Evolutionary conservation across 2,888 invertebrate genomes (phyloP).

Genomic region (Meloe dianella): DNA sequence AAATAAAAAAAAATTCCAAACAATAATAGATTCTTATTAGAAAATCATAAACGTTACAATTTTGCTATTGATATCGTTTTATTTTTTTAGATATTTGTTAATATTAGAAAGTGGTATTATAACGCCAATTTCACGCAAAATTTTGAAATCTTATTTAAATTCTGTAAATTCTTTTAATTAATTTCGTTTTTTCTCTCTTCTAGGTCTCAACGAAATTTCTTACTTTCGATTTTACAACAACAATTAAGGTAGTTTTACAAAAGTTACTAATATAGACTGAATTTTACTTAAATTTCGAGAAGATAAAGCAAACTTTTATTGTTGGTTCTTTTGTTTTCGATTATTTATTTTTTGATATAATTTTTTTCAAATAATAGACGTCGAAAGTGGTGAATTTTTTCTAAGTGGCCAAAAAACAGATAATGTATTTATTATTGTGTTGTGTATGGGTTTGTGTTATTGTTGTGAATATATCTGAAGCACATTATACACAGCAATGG

Average conservation of each 20-base stretch:
- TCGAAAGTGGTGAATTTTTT: background rate
- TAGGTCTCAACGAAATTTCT: conserved; percentile 33
- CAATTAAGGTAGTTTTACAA: conserved; percentile 25
- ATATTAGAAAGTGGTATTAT: conserved; percentile 23
- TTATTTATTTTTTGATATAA: background rate
- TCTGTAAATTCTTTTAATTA: conserved; percentile 16
- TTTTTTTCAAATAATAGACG: background rate
- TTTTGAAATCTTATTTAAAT: conserved; percentile 9
- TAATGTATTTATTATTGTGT: conserved; percentile 48
- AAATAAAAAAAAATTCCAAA: background rate
- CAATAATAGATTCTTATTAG: conserved; percentile 2
- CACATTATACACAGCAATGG: conserved; percentile 82
- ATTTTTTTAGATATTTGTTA: conserved; percentile 18
- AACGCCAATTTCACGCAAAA: conserved; percentile 11
- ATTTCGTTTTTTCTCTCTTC: conserved; percentile 19
- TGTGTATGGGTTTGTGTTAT: conserved; percentile 43
- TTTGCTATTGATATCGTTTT: background rate
- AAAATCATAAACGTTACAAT: background rate
- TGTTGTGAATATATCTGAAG: conserved; percentile 41
- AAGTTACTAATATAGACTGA: background rate
- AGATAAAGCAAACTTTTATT: background rate
- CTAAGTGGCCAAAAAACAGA: conserved; percentile 34
- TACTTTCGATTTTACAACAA: conserved; percentile 29
- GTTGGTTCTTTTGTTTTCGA: background rate
- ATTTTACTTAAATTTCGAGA: background rate